phyloP scores from a whole-genome alignment of 2,797 vertebrate genomes.

The Pantherophis vulpinus region DNA sequence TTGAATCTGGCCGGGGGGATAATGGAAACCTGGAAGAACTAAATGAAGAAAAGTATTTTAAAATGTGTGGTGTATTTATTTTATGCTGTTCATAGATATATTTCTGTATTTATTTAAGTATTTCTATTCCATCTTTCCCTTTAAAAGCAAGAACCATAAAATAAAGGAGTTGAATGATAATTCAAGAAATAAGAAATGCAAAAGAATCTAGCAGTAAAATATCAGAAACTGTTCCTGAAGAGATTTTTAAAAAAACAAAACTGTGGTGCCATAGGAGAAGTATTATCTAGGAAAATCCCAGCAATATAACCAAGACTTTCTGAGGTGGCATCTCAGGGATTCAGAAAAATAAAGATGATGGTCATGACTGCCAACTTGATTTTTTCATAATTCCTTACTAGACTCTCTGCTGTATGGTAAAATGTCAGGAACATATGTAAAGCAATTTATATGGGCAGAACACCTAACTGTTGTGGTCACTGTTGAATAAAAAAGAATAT shows the following conservation, averaged over 20 bases:
- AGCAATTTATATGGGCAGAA: background rate
- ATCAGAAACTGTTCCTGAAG: background rate
- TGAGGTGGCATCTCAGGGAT: background rate
- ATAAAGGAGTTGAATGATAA: background rate
- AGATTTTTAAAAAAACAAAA: background rate
- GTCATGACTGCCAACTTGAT: background rate
- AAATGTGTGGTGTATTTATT: slow-evolving; percentile 13
- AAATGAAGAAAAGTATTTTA: slow-evolving; percentile 79
- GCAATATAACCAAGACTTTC: background rate
- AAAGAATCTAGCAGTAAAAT: background rate
- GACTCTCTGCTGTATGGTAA: background rate
- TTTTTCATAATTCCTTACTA: background rate
- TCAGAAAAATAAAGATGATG: background rate
- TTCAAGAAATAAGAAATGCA: background rate
- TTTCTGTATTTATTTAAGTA: slow-evolving; percentile 32
- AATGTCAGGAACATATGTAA: background rate
- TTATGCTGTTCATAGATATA: background rate
- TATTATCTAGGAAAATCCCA: background rate
- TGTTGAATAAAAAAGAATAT: background rate
- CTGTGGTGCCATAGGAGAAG: background rate
- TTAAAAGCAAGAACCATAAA: background rate
- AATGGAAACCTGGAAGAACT: slow-evolving; percentile 94
- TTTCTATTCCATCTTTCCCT: background rate
- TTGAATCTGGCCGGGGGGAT: slow-evolving; percentile 90
- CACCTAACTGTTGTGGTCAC: background rate